Evolutionary conservation across 1,140 invertebrate species (phyloP).

Genomic region (Ladona fulva): DNA sequence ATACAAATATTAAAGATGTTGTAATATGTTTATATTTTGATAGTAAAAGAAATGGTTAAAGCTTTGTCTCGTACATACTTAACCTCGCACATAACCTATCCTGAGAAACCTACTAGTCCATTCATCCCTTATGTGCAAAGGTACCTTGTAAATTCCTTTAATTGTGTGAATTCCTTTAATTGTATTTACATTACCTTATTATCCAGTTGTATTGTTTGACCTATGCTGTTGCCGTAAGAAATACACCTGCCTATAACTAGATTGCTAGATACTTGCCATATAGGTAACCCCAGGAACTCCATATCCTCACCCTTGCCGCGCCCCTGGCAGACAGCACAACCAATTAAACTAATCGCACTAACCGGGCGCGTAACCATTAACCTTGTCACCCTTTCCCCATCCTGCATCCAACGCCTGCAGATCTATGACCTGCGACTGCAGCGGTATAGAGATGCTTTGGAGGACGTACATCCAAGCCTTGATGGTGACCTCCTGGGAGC

Average conservation of each 20-base stretch:
- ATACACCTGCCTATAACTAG: no score
- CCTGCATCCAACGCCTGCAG: constrained; percentile 44
- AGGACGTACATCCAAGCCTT: constrained; percentile 74
- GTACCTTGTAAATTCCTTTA: neutral
- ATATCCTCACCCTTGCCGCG: neutral
- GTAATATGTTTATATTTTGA: neutral
- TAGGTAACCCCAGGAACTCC: neutral
- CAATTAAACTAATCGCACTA: neutral
- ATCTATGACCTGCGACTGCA: constrained; percentile 81
- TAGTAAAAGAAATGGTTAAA: neutral
- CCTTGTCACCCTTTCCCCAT: constrained; percentile 38
- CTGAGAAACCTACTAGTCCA: neutral
- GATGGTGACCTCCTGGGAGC: constrained; percentile 40
- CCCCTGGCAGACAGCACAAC: neutral
- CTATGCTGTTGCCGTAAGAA: no score
- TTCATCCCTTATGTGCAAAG: neutral
- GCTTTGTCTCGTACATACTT: neutral
- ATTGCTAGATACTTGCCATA: neutral
- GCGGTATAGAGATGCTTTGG: constrained; percentile 79
- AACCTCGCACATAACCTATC: neutral
- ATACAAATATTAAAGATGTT: neutral
- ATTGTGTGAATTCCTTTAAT: no score
- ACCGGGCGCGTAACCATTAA: constrained; percentile 33
- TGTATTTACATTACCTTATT: no score
- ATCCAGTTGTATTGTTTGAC: no score